Base-by-base conservation (phyloP, 2,888 invertebrate species). In the Anoplius nigerrimus region DNA sequence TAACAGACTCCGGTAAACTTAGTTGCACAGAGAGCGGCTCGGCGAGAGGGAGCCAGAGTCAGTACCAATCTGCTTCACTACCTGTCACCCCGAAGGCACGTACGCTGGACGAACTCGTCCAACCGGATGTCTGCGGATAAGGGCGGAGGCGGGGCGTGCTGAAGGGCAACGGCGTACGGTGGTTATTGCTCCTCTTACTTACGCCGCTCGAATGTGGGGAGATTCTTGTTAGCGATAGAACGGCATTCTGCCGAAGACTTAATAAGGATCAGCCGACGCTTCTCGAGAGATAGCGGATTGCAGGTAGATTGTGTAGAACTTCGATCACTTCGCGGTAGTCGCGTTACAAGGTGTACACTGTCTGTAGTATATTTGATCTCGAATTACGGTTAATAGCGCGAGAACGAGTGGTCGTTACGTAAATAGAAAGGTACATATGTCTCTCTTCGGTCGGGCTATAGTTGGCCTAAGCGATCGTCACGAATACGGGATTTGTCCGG, bases 1-100 rank as follows among this genome's bases (percentile, higher is more conserved):
- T 76, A 76, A 76, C 66, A 55, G 69, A 64, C 60, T 73, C 66
- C 52, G 46, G 62, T 56, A 71, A 76, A 76, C 76, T 74, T 74
- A 68, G 69, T 76, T 67, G 75, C 69, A 67, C 69, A 75, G 58
- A 58, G 66, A 66, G 67, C 65, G 64, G n/a, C n/a, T n/a, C n/a
- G n/a, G n/a, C 6, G 6, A 27, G 27, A 27, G 27, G 6, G 34
- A 8, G 34, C 1, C 11, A 34, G 34, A 34, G 34, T 34, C 6
- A 11, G 1, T 34, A 11, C 34, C 11, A 34, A 34, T 13, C 34
- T 34, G 34, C 34, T 13, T 34, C 34, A 34, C 34, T 56, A 59
- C 60, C 72, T 55, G 67, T 68, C 62, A 69, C 75, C 65, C 55
- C 51, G 51, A 43, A 34, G 72, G 69, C 54, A 67, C 58, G 58